Evolutionary conservation across 2,888 invertebrate species (phyloP), one percentile per base, ranked within the genome.

Genomic region (Cerceris rybyensis): DNA sequence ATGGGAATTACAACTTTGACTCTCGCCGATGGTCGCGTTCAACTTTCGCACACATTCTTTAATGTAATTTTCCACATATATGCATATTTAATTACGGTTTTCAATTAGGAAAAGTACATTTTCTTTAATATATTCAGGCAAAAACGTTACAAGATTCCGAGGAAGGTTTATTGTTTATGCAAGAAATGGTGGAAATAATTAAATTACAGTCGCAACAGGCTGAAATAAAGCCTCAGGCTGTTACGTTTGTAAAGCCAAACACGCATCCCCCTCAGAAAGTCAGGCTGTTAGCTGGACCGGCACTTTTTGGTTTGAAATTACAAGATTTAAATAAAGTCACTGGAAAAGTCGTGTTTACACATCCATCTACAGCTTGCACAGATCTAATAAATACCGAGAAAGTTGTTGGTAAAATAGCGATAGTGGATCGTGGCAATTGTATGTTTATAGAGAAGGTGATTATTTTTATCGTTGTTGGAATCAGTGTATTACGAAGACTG

Each of bases 1-100:
- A 98, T 99, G 98, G 99, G 99, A 78, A 98, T 99, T 89, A 96
- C 97, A 71, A 96, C 99, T 87, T 94, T 98, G 79, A 97, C 97
- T 0, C 94, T 98, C 90, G 95, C 96, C 14, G 98, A 99, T 92
- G 99, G 99, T 61, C 94, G 98, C 80, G 96, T 99, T 77, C 98
- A 99, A 92, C 94, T 99, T 72, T 94, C 98, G 67, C 99, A 99
- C 92, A 96, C 97, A 60, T 96, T 96, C 88, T 95, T 96, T 84
- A 95, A 97, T 93, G 98, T 98, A 94, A 94, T 67, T 8, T 66
- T 74, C 7, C 28, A 57, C 52, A 46, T 6, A 6, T 74, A 49
- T 71, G 68, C 54, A 59, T 55, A 28, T 17, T 5, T 9, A 43
- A 17, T 49, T 14, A 41, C 42, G 58, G 60, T 17, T 16, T 9